Evolutionary conservation across 2,888 invertebrate genomes (phyloP).

Genomic region (Cheilosia vernalis): DNA sequence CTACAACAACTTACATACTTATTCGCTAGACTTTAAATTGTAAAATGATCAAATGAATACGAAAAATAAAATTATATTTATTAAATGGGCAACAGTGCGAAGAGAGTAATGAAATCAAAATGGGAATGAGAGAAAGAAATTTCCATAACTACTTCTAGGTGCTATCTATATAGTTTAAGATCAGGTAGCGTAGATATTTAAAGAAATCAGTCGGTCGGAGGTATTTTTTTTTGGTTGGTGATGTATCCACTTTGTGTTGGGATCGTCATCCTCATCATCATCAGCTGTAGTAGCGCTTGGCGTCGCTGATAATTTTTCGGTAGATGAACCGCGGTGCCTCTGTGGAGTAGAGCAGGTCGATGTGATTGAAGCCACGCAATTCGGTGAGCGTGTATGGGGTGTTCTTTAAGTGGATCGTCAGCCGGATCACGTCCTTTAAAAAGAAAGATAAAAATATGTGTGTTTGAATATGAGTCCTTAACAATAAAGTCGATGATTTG

Average conservation of each 20-base stretch:
- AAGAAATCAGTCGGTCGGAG: conserved; percentile 62
- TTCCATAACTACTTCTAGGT: conserved; percentile 33
- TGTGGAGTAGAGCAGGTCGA: conserved; percentile 80
- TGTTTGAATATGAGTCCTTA: not conserved
- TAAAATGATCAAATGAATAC: conserved; percentile 69
- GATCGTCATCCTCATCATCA: conserved; percentile 9
- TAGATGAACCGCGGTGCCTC: conserved; percentile 79
- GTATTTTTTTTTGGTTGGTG: conserved; percentile 10
- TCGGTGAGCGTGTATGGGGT: conserved; percentile 78
- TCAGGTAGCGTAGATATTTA: conserved; percentile 68
- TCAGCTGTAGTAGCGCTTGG: conserved; percentile 75
- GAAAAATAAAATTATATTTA: conserved; percentile 74
- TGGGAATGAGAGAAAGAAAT: not conserved
- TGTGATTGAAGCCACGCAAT: conserved; percentile 81
- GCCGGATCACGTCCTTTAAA: conserved; percentile 78
- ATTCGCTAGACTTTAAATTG: conserved; percentile 60
- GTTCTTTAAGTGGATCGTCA: conserved; percentile 77
- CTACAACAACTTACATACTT: conserved; percentile 50
- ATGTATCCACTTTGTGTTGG: not conserved
- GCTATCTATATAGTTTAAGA: conserved; percentile 31
- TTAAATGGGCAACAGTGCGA: conserved; percentile 63
- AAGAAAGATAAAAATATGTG: conserved; percentile 1
- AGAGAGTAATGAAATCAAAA: not conserved
- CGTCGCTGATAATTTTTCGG: conserved; percentile 78
- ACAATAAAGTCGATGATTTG: too few species aligned